phyloP scores from a whole-genome alignment of 2,113 vertebrate genomes.

The Hiodon tergisus region DNA sequence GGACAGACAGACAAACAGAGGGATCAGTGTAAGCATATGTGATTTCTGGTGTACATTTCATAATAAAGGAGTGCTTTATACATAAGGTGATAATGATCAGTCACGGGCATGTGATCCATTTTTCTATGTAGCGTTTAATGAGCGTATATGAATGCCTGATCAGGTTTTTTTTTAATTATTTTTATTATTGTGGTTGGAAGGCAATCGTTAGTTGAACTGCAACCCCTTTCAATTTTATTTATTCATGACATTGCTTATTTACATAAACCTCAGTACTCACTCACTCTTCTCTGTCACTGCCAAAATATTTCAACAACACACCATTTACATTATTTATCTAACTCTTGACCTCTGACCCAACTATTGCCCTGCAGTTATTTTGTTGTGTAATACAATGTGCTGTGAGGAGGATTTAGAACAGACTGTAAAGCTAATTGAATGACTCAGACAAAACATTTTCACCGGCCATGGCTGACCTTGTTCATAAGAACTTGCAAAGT shows the following conservation, averaged over 20 bases:
- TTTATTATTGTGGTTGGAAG: background rate
- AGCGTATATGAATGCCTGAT: background rate
- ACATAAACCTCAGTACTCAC: too few species aligned
- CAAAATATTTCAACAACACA: background rate
- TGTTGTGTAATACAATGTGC: slow-evolving; percentile 4
- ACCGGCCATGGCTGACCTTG: too few species aligned
- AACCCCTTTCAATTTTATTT: background rate
- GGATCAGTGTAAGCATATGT: too few species aligned
- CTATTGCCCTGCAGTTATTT: background rate
- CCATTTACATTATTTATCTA: background rate
- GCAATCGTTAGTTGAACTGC: too few species aligned
- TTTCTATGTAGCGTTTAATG: background rate
- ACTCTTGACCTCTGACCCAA: background rate
- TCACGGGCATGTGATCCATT: background rate
- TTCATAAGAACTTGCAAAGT: too few species aligned
- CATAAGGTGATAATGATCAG: too few species aligned
- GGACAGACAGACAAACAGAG: too few species aligned
- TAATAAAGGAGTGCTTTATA: too few species aligned
- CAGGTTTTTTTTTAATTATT: background rate
- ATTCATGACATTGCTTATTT: background rate
- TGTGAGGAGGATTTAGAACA: background rate
- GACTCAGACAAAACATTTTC: background rate
- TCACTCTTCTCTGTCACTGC: background rate
- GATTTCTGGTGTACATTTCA: background rate
- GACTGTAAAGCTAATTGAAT: background rate